Evolutionary conservation across 2,113 vertebrate genomes (phyloP), one percentile per base, ranked within the genome.

Genomic region (Psammodynastes pulverulentus): DNA sequence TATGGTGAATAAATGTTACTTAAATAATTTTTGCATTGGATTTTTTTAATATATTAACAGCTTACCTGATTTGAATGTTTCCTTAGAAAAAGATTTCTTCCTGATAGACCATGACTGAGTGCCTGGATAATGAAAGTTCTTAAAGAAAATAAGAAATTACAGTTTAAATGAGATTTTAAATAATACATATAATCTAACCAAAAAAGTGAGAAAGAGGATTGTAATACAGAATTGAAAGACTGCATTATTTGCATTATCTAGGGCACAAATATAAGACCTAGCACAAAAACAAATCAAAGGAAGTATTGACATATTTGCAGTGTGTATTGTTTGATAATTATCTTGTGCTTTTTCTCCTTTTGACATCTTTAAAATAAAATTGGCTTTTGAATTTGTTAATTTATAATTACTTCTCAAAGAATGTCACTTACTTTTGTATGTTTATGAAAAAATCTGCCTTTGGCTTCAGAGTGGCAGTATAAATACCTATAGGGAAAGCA

Each of bases 51-150:
- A 45, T 17, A 12, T 88, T 43, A 24, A 84, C n/a, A 46, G 49
- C 86, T 92, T 26, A 92, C 91, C 91, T 88, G 49, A 9, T 92
- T 88, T 84, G 45, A 72, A 88, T 84, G 23, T 90, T 90, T 87
- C 48, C 92, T 86, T 90, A 67, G 89, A 24, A 72, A 39, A 45
- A 72, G 23, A 8, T 62, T 87, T 53, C 5, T 26, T 24, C 24
- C 5, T 13, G 19, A 21, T 12, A 34, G 34, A 29, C 34, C 26
- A 24, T 90, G 48, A 49, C 84, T 34, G 62, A 72, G 39, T 90
- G 26, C 9, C 26, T 87, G 17, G 43, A 9, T n/a, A 52, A 12
- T 46, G 34, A 6, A 58, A 51, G 52, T 23, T 49, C 88, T 90
- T 72, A 72, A 48, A 58, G 34, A 86, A 84, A 84, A 92, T 51